phyloP scores from a whole-genome alignment of 2,888 invertebrate genomes.

The Epinotia ramella region DNA sequence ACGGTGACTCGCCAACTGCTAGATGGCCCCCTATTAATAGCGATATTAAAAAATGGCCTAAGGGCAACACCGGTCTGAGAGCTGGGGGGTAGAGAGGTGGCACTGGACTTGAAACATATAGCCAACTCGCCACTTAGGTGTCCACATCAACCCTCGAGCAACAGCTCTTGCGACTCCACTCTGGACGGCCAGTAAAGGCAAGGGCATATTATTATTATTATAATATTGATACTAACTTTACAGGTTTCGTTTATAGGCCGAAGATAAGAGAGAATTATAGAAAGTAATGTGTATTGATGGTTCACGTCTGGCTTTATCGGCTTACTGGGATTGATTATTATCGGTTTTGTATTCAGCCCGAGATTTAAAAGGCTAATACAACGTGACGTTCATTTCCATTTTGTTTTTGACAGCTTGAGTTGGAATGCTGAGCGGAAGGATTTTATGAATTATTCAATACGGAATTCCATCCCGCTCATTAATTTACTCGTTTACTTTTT shows the following conservation, averaged over 20 bases:
- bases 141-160: too few species aligned
- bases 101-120: too few species aligned
- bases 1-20: too few species aligned
- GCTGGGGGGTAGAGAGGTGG: too few species aligned
- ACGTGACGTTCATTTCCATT: conserved; percentile 52
- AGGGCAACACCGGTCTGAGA: too few species aligned
- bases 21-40: too few species aligned
- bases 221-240: not conserved
- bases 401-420: conserved; percentile 51
- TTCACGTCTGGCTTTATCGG: not conserved
- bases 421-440: conserved; percentile 54
- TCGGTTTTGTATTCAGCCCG: conserved; percentile 38
- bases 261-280: not conserved
- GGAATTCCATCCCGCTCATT: conserved; percentile 46
- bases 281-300: not conserved
- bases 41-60: too few species aligned
- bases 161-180: too few species aligned
- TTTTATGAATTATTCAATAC: conserved; percentile 59
- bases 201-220: too few species aligned
- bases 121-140: too few species aligned
- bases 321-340: conserved; percentile 31
- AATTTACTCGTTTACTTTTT: conserved; percentile 41
- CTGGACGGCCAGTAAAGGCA: too few species aligned
- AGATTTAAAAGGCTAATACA: conserved; percentile 47
- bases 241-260: not conserved